Evolutionary conservation across 2,888 invertebrate genomes (phyloP).

Genomic region (Pristionchus fissidentatus): DNA sequence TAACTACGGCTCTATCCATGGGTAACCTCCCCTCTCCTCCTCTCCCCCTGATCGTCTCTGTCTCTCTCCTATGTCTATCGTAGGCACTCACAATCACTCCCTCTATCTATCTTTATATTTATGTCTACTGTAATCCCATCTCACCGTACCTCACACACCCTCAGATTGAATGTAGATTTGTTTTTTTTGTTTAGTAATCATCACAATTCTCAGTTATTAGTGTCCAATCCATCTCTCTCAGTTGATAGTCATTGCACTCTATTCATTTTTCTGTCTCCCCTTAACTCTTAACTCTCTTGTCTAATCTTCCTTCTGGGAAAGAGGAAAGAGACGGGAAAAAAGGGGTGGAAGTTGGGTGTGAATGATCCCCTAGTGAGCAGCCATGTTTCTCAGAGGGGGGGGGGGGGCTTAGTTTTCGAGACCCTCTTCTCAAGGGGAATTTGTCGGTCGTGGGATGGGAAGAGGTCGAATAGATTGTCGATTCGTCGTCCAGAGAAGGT

Average conservation of each 20-base stretch:
- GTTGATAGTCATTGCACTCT: neutral
- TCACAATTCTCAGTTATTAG: neutral
- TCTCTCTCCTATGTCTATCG: neutral
- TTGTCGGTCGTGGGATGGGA: too few relatives aligned
- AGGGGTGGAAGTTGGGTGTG: too few relatives aligned
- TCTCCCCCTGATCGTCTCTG: neutral
- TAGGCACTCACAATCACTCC: neutral
- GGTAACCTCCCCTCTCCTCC: constrained; percentile 25
- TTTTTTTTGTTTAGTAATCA: neutral
- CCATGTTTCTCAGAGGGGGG: too few relatives aligned
- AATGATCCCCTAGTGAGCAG: too few relatives aligned
- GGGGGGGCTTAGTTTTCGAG: too few relatives aligned
- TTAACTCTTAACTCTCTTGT: too few relatives aligned
- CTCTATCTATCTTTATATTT: neutral
- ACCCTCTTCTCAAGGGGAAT: too few relatives aligned
- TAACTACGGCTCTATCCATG: constrained; percentile 11
- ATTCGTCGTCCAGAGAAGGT: constrained; percentile 15
- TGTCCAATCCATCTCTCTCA: neutral
- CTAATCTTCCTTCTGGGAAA: too few relatives aligned
- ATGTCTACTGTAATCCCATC: neutral
- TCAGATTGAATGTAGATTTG: neutral
- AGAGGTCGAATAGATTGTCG: too few relatives aligned
- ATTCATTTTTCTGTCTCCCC: neutral
- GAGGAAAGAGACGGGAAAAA: too few relatives aligned
- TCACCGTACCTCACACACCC: neutral